A percentile compares a stretch with the other conserved stretches of the same genome.
Conservation (phyloP, 2,888 invertebrate species). For the Abscondita cerata region DNA sequence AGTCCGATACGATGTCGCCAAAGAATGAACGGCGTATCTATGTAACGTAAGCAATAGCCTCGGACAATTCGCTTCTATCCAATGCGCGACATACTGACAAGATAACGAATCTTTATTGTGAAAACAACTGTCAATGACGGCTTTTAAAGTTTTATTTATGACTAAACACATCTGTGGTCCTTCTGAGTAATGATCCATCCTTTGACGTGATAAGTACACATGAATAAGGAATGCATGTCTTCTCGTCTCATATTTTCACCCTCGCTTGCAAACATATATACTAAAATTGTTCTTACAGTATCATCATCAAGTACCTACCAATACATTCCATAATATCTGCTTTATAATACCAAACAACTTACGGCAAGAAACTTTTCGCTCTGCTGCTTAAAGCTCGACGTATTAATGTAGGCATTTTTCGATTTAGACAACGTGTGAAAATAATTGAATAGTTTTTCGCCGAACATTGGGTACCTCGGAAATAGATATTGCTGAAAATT, state of each 20-base stretch:
- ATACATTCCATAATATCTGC: conserved; percentile 1
- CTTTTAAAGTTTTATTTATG: conserved; percentile 74
- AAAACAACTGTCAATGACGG: conserved; percentile 81
- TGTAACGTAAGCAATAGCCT: conserved; percentile 79
- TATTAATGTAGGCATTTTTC: conserved; percentile 68
- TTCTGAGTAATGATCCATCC: conserved; percentile 80
- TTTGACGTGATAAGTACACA: conserved; percentile 78
- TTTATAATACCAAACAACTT: conserved; percentile 38
- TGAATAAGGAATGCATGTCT: conserved; percentile 70
- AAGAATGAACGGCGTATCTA: conserved; percentile 63
- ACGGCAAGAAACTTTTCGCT: conserved; percentile 70
- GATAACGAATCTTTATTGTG: conserved; percentile 79
- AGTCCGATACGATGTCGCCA: conserved; percentile 66
- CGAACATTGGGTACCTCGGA: conserved; percentile 78
- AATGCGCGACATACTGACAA: conserved; percentile 78
- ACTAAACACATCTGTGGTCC: conserved; percentile 63
- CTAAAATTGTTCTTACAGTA: conserved; percentile 71
- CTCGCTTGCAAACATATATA: conserved; percentile 66
- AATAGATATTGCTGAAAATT: conserved; percentile 73
- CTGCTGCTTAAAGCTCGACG: conserved; percentile 73
- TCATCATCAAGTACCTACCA: conserved; percentile 61
- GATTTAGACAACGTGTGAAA: conserved; percentile 67
- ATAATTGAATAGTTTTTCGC: conserved; percentile 70
- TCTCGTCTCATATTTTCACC: conserved; percentile 68
- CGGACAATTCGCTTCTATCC: conserved; percentile 81